Evolutionary conservation across 2,888 invertebrate species (phyloP), one percentile per base, ranked within the genome.

Genomic region (Trilocha varians): DNA sequence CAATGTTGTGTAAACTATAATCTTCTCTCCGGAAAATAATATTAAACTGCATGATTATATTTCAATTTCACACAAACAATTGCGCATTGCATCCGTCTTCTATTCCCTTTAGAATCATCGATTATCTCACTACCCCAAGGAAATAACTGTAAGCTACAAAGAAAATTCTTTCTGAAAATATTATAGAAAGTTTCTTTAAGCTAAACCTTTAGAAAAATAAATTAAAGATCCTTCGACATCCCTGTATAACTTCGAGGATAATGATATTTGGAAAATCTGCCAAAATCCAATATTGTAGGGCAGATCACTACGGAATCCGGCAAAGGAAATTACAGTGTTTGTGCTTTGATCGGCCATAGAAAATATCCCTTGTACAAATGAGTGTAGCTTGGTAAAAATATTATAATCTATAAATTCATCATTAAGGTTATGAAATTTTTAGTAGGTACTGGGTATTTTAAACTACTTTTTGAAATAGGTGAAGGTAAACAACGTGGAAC

Each of bases 321-420:
- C 57, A 59, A 57, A 55, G 59, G 62, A 56, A 57, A 55, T 56
- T 57, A 45, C 44, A 45, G 38, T 44, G 50, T 45, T 42, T 39
- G 17, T 41, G 44, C 60, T 62, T 64, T 59, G 62, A 64, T 59
- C 59, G 50, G 32, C 49, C 44, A 44, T 50, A 50, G 48, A 46
- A 52, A 49, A 47, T 46, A 44, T 45, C 50, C 54, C 56, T 57
- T 53, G 52, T 46, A 55, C 53, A 50, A 47, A 56, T 47, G 45
- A 51, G 48, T 54, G 18, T 14, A 41, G 14, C 34, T 36, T 36
- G 36, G 37, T 33, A 33, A 33, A 16, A 13, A 16, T 38, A 38
- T 32, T 38, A 15, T 38, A 32, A 32, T 13, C 32, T 38, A 32
- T 38, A 38, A 32, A 38, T 34, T 34, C 17, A 39, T 34, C 14